Evolutionary conservation across 1,140 invertebrate species (phyloP), one percentile per base, ranked within the genome.

Genomic region (Metaphire vulgaris): DNA sequence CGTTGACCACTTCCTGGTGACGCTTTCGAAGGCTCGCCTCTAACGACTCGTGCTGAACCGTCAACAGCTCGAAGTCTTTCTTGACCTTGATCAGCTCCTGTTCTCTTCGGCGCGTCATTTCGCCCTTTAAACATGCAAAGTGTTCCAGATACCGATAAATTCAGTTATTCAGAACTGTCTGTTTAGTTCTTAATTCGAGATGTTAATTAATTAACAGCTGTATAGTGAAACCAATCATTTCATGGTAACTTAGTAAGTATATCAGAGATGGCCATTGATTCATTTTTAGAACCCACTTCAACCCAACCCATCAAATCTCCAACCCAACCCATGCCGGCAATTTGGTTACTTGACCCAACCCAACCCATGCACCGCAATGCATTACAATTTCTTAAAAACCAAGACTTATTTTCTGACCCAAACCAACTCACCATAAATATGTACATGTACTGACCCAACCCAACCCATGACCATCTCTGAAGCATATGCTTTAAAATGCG

Each of bases 1-100:
- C 85, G 69, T 84, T 85, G 75, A 87, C 79, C 28, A 83, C 76
- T 33, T 85, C 83, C 33, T 84, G 81, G 80, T 85, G 82, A 74
- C 85, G 79, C 77, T 83, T 85, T 75, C 84, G 82, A 76, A 86
- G 78, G 76, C 80, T 83, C 28, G 80, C 68, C 77, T 85, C 84
- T 28, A 80, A 64, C 26, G 79, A 79, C 73, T 87, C 86, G 70
- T 82, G 81, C 76, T 83, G 81, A 16, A 80, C 78, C 66, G 79
- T 82, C 69, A 79, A 79, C 6, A 83, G 79, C 78, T 87, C 86
- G n/a, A 86, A 69, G 76, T 87, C 86, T 79, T 86, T 87, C 30
- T 83, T 81, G 31, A 86, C 76, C 76, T 86, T 87, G 74, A 67
- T 76, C 56, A 85, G 67, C 73, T 87, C 86, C 16, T 76, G 41